phyloP scores from a whole-genome alignment of 2,113 vertebrate species.

The Lampris incognitus region DNA sequence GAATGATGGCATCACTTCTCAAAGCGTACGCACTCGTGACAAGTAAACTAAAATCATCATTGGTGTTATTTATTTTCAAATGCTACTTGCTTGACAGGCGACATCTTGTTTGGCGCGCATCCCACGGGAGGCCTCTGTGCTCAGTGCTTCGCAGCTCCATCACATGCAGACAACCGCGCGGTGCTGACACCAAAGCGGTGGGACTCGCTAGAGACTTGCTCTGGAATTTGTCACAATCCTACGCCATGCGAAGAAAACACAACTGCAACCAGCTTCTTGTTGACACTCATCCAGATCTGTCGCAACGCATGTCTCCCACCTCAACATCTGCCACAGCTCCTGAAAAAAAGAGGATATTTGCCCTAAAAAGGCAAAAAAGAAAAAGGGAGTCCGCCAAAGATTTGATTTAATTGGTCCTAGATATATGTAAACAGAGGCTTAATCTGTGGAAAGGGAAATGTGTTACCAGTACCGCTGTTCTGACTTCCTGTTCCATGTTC shows the following conservation, averaged over 20 bases:
- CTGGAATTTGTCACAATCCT: constrained; percentile 84
- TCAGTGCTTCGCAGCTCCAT: constrained; percentile 75
- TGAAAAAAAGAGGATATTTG: constrained; percentile 55
- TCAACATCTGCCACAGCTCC: constrained; percentile 66
- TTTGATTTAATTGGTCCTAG: constrained; percentile 42
- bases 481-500: constrained; percentile 38
- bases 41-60: constrained; percentile 86
- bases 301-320: constrained; percentile 72
- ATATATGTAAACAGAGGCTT: constrained; percentile 68
- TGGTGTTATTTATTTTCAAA: constrained; percentile 88
- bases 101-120: constrained; percentile 84
- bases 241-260: constrained; percentile 66
- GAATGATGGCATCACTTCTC: constrained; percentile 79
- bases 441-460: constrained; percentile 50
- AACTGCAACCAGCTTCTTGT: constrained; percentile 76
- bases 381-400: constrained; percentile 52
- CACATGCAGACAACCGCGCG: constrained; percentile 75
- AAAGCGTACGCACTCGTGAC: constrained; percentile 80
- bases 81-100: constrained; percentile 83
- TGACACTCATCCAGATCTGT: constrained; percentile 83
- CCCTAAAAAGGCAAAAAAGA: constrained; percentile 16
- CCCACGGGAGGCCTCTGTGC: constrained; percentile 78
- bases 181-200: constrained; percentile 83
- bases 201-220: constrained; percentile 78
- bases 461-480: constrained; percentile 38